These are phyloP conservation scores for Heliconius hortense DNA, from an alignment of 2,888 invertebrate genomes.

Conservation along the genomic window DNA sequence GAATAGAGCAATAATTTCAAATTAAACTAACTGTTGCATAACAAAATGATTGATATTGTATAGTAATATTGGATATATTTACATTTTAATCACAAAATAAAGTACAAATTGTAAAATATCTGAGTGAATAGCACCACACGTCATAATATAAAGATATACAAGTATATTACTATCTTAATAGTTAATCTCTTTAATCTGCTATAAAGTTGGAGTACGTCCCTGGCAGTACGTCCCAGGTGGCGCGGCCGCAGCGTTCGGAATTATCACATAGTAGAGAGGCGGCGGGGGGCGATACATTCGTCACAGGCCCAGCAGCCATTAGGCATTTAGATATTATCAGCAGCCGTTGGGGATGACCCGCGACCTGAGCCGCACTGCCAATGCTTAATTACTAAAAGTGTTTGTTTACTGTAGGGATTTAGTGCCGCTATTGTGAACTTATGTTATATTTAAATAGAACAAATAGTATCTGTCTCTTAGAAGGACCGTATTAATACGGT, in stretches of 20 bases:
- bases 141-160: neutral
- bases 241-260: constrained; percentile 83
- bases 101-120: neutral
- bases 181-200: constrained; percentile 11
- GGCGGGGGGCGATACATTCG: constrained; percentile 76
- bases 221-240: constrained; percentile 80
- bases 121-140: neutral
- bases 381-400: constrained; percentile 81
- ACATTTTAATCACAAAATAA: too few relatives aligned
- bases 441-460: constrained; percentile 21
- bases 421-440: constrained; percentile 22
- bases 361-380: constrained; percentile 74
- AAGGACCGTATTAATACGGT: neutral
- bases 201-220: constrained; percentile 60
- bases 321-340: constrained; percentile 83
- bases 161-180: neutral
- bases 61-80: too few relatives aligned
- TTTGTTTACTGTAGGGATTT: constrained; percentile 56
- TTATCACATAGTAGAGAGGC: constrained; percentile 81
- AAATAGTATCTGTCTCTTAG: constrained; percentile 4
- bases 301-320: constrained; percentile 83
- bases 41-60: neutral
- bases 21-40: neutral
- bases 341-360: constrained; percentile 74
- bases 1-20: neutral